Evolutionary conservation across 1,140 invertebrate species (phyloP).

Genomic region (Bombus pascuorum): DNA sequence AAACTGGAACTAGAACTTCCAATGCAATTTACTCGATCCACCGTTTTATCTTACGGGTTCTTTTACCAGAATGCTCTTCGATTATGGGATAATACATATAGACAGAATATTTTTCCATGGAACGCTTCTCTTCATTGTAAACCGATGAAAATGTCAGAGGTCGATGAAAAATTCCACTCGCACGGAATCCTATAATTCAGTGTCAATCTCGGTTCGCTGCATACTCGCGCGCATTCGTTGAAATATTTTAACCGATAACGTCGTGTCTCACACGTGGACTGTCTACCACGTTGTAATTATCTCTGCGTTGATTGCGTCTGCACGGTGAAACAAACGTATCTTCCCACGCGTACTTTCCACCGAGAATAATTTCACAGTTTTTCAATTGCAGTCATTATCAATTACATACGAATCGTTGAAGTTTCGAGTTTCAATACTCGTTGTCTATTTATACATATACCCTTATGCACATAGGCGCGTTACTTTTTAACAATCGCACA

Average conservation of each 20-base stretch:
- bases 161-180: conserved; percentile 17
- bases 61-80: too few relatives aligned
- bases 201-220: not conserved
- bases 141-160: conserved; percentile 18
- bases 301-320: not conserved
- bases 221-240: not conserved
- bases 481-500: conserved; percentile 26
- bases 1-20: too few relatives aligned
- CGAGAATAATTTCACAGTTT: not conserved
- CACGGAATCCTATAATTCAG: not conserved
- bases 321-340: not conserved
- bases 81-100: too few relatives aligned
- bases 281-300: not conserved
- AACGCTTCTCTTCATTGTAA: too few relatives aligned
- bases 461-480: not conserved
- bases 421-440: conserved; percentile 26
- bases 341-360: conserved; percentile 15
- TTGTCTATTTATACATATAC: not conserved
- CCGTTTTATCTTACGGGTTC: too few relatives aligned
- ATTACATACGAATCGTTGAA: not conserved
- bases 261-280: not conserved
- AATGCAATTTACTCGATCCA: not conserved
- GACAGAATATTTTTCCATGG: not conserved
- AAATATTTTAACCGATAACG: not conserved
- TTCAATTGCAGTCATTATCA: not conserved